A percentile compares a stretch with the other conserved stretches of the same genome.
These are phyloP conservation scores for Ophthalmotilapia sp. DNA, from an alignment of 2,113 vertebrate genomes.

Conservation along the genomic window DNA sequence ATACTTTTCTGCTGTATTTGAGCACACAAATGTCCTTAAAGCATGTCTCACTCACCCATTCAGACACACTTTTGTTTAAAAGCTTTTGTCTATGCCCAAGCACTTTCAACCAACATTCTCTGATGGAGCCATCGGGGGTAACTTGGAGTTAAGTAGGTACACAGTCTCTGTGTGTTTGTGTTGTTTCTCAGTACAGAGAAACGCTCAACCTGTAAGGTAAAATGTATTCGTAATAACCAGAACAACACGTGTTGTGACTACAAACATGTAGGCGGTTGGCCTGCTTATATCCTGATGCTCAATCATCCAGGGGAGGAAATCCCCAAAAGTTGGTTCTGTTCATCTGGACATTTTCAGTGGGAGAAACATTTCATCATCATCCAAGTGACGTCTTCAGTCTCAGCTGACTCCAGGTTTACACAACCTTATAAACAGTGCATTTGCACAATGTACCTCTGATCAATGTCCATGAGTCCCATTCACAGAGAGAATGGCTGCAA, in stretches of 20 bases:
- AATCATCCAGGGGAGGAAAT: background rate
- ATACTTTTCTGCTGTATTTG: background rate
- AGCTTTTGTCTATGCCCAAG: background rate
- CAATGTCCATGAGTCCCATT: rapidly evolving
- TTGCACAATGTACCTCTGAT: background rate
- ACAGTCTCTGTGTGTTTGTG: background rate
- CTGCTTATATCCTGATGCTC: background rate
- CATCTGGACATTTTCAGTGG: background rate
- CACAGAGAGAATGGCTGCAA: background rate
- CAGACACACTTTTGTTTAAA: background rate
- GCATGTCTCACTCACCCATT: background rate
- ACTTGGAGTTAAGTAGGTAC: conserved; percentile 56
- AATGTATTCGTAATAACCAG: background rate
- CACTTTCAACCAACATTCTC: background rate
- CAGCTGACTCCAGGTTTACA: background rate
- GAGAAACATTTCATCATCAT: background rate
- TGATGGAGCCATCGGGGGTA: background rate
- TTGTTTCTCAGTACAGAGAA: background rate
- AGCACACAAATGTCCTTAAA: background rate
- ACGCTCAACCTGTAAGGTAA: background rate
- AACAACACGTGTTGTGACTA: background rate
- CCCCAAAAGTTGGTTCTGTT: background rate
- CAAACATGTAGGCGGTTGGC: background rate
- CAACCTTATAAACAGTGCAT: rapidly evolving
- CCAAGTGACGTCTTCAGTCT: background rate